phyloP scores from a whole-genome alignment of 2,113 vertebrate genomes.

The Tursiops truncatus region DNA sequence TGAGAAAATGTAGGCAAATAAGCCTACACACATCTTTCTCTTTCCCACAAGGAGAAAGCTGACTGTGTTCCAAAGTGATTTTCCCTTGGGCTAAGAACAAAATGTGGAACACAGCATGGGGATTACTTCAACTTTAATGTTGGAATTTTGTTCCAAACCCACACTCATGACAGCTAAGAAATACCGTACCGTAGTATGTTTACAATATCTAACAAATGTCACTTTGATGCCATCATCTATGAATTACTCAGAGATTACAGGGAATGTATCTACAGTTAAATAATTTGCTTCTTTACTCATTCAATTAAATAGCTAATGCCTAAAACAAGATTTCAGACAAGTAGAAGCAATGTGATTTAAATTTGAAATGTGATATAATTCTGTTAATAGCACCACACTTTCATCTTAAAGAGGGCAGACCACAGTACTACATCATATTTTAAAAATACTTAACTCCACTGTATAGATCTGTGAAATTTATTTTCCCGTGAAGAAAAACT shows the following conservation, averaged over 20 bases:
- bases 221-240: background rate
- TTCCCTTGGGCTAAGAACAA: background rate
- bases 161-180: background rate
- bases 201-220: background rate
- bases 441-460: background rate
- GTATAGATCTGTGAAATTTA: background rate
- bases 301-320: background rate
- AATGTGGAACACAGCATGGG: background rate
- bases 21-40: background rate
- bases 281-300: background rate
- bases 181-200: accelerated
- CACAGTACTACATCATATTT: background rate
- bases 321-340: background rate
- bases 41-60: background rate
- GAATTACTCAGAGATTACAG: background rate
- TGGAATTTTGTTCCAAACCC: background rate
- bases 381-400: background rate
- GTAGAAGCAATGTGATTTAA: background rate
- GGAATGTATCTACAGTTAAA: background rate
- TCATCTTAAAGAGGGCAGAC: background rate
- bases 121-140: background rate
- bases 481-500: background rate
- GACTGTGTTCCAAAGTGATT: background rate
- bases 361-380: background rate
- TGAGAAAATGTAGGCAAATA: background rate